Conservation (phyloP, 1,140 invertebrate genomes). For the Meloidogyne floridensis region DNA sequence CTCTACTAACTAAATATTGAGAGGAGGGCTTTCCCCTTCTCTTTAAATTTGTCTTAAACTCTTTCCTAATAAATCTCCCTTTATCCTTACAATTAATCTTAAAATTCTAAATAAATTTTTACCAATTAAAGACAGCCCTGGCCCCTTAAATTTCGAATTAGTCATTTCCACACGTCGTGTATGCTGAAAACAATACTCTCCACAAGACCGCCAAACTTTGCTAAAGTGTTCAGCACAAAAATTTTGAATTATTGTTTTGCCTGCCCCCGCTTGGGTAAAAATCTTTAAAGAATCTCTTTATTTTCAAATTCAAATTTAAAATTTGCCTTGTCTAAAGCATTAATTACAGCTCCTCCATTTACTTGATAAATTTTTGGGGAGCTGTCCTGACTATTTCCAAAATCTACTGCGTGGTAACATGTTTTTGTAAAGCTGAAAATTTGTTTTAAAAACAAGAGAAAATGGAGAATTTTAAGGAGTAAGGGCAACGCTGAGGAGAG, state of each 20-base stretch:
- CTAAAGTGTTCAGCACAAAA: slow-evolving; percentile 16
- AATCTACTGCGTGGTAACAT: not conserved
- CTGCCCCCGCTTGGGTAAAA: slow-evolving; percentile 15
- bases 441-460: not conserved
- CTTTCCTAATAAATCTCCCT: too few species aligned
- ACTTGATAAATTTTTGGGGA: slow-evolving; percentile 6
- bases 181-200: not conserved
- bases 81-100: too few species aligned
- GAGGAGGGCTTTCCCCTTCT: too few species aligned
- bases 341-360: slow-evolving; percentile 12
- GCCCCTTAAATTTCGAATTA: not conserved
- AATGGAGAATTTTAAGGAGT: too few species aligned
- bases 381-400: not conserved
- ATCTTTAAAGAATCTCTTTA: not conserved
- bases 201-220: slow-evolving; percentile 25
- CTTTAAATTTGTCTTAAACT: too few species aligned
- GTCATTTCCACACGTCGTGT: not conserved
- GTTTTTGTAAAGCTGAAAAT: not conserved
- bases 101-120: not conserved
- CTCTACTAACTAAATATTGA: too few species aligned
- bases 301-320: too few species aligned
- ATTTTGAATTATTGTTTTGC: not conserved
- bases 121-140: not conserved
- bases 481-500: too few species aligned
- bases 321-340: not conserved